A percentile compares a stretch with the other conserved stretches of the same genome.
Conservation (phyloP, 1,140 invertebrate genomes). For the Galendromus occidentalis region DNA sequence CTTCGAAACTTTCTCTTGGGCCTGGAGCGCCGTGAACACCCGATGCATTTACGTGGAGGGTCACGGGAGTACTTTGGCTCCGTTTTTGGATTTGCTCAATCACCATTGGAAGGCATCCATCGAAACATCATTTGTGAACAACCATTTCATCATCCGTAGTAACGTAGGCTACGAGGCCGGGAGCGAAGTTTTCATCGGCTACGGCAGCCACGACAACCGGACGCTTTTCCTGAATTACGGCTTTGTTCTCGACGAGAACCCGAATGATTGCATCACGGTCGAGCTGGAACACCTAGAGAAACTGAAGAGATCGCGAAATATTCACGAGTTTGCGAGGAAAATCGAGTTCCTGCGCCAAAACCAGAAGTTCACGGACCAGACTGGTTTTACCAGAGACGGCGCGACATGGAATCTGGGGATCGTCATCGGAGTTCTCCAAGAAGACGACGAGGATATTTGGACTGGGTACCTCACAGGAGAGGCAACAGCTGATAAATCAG, state of each 20-base stretch:
- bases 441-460: too few relatives aligned
- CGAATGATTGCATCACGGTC: constrained; percentile 37
- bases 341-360: neutral
- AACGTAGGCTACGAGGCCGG: neutral
- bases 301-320: neutral
- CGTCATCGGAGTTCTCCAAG: neutral
- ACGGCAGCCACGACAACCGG: constrained; percentile 45
- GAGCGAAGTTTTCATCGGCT: constrained; percentile 51
- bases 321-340: neutral
- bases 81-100: constrained; percentile 58
- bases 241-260: constrained; percentile 42
- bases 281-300: neutral
- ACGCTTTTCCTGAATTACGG: constrained; percentile 52
- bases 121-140: constrained; percentile 27
- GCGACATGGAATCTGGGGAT: neutral
- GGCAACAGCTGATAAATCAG: too few relatives aligned
- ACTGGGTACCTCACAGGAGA: too few relatives aligned
- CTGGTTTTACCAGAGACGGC: neutral
- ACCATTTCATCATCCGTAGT: neutral
- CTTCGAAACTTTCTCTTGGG: constrained; percentile 28
- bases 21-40: constrained; percentile 53
- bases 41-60: constrained; percentile 38
- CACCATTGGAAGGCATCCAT: constrained; percentile 35
- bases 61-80: constrained; percentile 33
- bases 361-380: neutral